These are phyloP conservation scores for Misgurnus mizolepis DNA, from an alignment of 2,113 vertebrate genomes.

Conservation along the genomic window DNA sequence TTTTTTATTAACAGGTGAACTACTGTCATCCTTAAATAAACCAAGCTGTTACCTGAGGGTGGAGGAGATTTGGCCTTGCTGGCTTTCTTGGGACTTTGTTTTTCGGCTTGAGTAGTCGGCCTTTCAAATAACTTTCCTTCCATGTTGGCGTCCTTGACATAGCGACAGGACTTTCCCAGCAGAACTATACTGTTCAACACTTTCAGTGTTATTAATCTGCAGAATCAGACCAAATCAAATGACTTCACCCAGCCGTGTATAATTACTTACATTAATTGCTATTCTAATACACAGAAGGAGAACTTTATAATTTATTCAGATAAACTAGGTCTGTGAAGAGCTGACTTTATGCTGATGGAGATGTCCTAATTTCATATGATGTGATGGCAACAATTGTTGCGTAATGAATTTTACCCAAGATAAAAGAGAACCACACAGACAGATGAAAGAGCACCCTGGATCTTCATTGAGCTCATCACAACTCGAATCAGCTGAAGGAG, in stretches of 20 bases:
- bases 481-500: slow-evolving; percentile 89
- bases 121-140: slow-evolving; percentile 89
- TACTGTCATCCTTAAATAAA: not conserved
- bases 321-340: not conserved
- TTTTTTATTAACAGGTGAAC: no score
- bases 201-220: slow-evolving; percentile 90
- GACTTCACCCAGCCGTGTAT: no score
- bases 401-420: slow-evolving; percentile 84
- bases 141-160: slow-evolving; percentile 96
- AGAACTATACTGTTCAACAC: slow-evolving; percentile 95
- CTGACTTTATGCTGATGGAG: not conserved
- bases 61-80: slow-evolving; percentile 65
- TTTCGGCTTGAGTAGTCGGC: slow-evolving; percentile 64
- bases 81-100: slow-evolving; percentile 72
- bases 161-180: slow-evolving; percentile 94
- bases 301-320: slow-evolving; percentile 3
- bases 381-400: not conserved
- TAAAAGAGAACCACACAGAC: slow-evolving; percentile 91
- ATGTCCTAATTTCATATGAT: not conserved
- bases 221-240: slow-evolving; percentile 28
- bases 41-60: slow-evolving; percentile 28
- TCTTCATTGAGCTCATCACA: slow-evolving; percentile 91
- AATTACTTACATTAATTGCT: not conserved
- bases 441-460: slow-evolving; percentile 90
- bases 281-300: not conserved